Evolutionary conservation across 2,113 vertebrate genomes (phyloP).

Genomic region (Nothobranchius furzeri): DNA sequence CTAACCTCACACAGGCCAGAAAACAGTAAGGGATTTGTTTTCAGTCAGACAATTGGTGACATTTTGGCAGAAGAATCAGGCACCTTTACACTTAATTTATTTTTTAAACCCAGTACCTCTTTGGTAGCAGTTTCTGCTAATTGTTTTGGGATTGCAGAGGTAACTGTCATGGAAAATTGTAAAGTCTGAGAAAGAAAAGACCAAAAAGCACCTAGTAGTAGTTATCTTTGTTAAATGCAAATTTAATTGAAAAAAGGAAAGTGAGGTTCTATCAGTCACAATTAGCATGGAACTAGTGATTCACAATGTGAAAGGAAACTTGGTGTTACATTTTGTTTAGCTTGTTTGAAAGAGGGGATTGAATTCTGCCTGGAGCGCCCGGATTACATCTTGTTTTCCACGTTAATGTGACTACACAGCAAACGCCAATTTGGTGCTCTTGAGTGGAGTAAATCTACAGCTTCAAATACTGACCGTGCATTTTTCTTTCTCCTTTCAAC

Average conservation of each 20-base stretch:
- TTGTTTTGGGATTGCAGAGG: slow-evolving; percentile 8
- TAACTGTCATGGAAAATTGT: not conserved
- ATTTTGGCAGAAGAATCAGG: slow-evolving; percentile 24
- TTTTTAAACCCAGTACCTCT: not conserved
- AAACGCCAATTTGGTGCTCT: slow-evolving; percentile 23
- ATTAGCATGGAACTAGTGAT: not conserved
- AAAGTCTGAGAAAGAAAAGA: no score
- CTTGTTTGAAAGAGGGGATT: slow-evolving; percentile 2
- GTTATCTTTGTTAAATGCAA: no score
- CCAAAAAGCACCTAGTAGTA: no score
- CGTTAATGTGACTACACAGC: slow-evolving; percentile 31
- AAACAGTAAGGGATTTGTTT: slow-evolving; percentile 58
- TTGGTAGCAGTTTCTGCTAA: slow-evolving; percentile 13
- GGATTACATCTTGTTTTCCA: slow-evolving; percentile 26
- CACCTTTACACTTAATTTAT: slow-evolving; percentile 8
- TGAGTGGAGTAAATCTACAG: slow-evolving; percentile 39
- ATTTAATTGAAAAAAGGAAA: not conserved
- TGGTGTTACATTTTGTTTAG: not conserved
- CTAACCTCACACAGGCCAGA: slow-evolving; percentile 33
- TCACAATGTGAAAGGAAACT: not conserved
- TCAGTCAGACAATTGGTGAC: slow-evolving; percentile 49
- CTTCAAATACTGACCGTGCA: not conserved
- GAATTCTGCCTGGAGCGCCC: not conserved
- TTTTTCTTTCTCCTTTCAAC: slow-evolving; percentile 1
- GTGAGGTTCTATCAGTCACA: not conserved